These are phyloP conservation scores for Notarius quadriscutis DNA, from an alignment of 2,113 vertebrate species.

Conservation along the genomic window DNA sequence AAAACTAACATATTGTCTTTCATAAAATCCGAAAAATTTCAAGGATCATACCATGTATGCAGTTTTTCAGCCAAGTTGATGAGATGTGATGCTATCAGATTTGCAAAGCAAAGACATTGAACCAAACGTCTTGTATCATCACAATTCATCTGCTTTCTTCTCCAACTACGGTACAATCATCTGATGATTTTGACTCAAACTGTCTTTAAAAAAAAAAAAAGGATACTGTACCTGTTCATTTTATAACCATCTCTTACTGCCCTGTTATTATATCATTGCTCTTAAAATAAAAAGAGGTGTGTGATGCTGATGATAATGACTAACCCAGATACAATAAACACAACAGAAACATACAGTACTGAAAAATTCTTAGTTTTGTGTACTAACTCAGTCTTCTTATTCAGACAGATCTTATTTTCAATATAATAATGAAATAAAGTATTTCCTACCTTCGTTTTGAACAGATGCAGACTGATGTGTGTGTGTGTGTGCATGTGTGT, in stretches of 20 bases:
- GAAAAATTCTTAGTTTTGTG: background rate
- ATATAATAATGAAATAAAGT: background rate
- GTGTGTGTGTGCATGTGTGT: conserved; percentile 47
- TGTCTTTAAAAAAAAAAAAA: too few relatives aligned
- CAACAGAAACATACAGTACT: background rate
- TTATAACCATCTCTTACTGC: background rate
- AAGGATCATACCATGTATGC: background rate
- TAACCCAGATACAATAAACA: background rate
- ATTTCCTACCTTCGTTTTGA: conserved; percentile 46
- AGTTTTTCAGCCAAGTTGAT: background rate
- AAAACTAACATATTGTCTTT: background rate
- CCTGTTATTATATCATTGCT: background rate
- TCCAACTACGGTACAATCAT: background rate
- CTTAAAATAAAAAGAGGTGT: background rate
- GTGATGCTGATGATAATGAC: background rate
- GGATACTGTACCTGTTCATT: background rate
- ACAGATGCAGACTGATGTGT: conserved; percentile 27
- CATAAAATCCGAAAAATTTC: background rate
- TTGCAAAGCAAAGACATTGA: background rate
- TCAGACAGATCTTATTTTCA: background rate
- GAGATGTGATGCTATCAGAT: background rate
- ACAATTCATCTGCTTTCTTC: background rate
- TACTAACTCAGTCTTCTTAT: background rate
- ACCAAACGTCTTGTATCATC: background rate
- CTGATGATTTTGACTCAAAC: background rate